phyloP scores from a whole-genome alignment of 2,113 vertebrate species.

The Phalacrocorax brasilianus region DNA sequence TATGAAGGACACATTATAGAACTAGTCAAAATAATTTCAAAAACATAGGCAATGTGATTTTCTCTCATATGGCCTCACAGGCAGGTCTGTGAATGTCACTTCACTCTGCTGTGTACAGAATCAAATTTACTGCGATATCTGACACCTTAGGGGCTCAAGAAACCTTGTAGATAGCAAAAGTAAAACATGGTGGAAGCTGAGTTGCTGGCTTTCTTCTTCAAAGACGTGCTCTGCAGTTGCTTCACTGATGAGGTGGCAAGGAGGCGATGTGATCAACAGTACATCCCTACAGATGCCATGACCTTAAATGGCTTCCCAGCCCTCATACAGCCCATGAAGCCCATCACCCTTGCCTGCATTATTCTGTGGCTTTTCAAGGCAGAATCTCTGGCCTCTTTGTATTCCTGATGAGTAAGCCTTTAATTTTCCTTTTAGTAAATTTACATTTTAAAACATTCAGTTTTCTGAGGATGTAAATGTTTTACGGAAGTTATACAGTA shows the following conservation, averaged over 20 bases:
- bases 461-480: background rate
- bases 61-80: background rate
- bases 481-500: background rate
- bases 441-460: background rate
- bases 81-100: background rate
- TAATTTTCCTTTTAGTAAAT: background rate
- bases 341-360: background rate
- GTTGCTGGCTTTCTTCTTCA: background rate
- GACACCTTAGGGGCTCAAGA: background rate
- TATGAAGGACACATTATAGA: background rate
- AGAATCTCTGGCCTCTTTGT: background rate
- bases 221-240: background rate
- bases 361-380: background rate
- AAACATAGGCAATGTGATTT: background rate
- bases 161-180: background rate
- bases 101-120: background rate
- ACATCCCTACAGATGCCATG: fast-evolving
- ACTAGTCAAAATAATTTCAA: background rate
- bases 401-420: background rate
- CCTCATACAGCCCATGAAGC: background rate
- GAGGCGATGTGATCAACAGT: background rate
- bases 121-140: background rate
- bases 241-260: background rate
- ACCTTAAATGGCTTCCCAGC: background rate
- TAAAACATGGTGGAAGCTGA: background rate